phyloP scores from a whole-genome alignment of 2,797 vertebrate genomes.

The Cynopterus sphinx region DNA sequence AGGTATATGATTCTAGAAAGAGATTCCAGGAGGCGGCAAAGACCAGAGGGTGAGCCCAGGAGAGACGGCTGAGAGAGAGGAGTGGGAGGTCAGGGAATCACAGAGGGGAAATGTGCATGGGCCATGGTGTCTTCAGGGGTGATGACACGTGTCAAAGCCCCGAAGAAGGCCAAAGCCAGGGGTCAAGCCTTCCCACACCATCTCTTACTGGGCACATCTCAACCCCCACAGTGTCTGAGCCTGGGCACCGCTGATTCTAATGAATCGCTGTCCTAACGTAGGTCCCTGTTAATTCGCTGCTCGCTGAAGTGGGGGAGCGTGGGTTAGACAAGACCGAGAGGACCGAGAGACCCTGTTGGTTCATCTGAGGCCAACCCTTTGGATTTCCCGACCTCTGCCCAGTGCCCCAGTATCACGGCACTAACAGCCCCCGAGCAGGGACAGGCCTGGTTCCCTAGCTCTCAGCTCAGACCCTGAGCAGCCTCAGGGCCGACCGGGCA shows the following conservation, averaged over 20 bases:
- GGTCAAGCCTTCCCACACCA: background rate
- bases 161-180: background rate
- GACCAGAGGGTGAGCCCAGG: background rate
- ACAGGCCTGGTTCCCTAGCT: background rate
- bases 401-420: background rate
- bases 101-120: background rate
- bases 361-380: background rate
- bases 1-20: background rate
- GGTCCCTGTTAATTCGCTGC: background rate
- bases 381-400: background rate
- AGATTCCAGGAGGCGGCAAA: background rate
- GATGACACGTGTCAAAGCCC: background rate
- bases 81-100: background rate
- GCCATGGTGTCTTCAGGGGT: fast-evolving
- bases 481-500: background rate
- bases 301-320: background rate
- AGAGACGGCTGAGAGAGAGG: background rate
- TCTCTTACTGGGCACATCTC: background rate
- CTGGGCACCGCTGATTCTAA: background rate
- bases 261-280: background rate
- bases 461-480: too few species aligned
- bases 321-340: background rate
- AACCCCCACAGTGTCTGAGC: background rate
- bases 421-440: background rate
- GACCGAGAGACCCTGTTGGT: too few species aligned